phyloP scores from a whole-genome alignment of 2,797 vertebrate species.

The Myiotriccus ornatus region DNA sequence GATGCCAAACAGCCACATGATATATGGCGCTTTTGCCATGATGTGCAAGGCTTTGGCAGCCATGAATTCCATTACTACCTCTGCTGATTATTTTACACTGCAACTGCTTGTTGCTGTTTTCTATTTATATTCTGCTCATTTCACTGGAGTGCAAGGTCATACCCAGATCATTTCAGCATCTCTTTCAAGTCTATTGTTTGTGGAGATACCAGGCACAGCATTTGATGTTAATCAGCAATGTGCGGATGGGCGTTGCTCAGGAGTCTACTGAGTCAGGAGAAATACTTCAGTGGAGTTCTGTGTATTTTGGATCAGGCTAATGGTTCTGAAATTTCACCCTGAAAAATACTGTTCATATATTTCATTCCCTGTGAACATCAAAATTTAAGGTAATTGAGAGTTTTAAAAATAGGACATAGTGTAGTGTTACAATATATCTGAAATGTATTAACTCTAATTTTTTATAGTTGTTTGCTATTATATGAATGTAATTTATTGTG shows the following conservation, averaged over 20 bases:
- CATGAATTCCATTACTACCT: background rate
- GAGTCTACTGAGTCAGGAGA: background rate
- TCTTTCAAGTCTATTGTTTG: background rate
- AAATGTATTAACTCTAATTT: slow-evolving; percentile 8
- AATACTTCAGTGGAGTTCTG: background rate
- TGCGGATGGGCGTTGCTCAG: background rate
- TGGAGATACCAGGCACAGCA: background rate
- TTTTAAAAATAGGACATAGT: background rate
- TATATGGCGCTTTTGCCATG: background rate
- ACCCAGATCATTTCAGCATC: background rate
- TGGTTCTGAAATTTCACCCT: background rate
- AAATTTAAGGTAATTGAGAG: background rate
- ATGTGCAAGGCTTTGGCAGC: background rate
- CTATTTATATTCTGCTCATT: slow-evolving; percentile 12
- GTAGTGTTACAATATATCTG: background rate
- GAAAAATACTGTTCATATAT: background rate
- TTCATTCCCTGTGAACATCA: background rate
- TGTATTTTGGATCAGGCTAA: background rate
- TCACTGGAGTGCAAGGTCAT: background rate
- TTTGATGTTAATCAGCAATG: background rate
- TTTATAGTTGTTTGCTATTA: slow-evolving; percentile 58
- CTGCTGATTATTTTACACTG: slow-evolving; percentile 14
- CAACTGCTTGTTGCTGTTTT: background rate
- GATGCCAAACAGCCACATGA: background rate
- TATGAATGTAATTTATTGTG: slow-evolving; percentile 66